Evolutionary conservation across 2,888 invertebrate genomes (phyloP), one percentile per base, ranked within the genome.

Genomic region (Xanthorhoe designata): DNA sequence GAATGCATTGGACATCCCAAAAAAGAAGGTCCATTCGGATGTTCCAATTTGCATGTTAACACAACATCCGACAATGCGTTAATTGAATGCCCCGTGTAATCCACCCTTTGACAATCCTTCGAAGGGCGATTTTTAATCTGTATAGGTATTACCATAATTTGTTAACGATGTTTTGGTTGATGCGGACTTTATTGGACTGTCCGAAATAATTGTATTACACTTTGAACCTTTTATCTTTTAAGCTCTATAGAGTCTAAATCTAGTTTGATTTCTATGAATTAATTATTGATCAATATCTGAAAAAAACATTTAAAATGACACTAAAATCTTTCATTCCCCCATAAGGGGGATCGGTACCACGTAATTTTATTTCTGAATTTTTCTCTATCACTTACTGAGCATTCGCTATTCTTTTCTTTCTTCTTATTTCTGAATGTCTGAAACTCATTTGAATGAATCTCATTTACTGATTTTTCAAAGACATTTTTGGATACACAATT

Each of bases 11-110:
- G 35, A 13, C 62, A 66, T 55, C 67, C 18, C 62, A 45, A 54
- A 24, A 45, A 50, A 47, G 10, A 78, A 79, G 78, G 71, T 70
- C 82, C 84, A 78, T 89, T 86, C 83, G 82, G 86, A 85, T 82
- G 84, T 82, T 75, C 82, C 84, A 87, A 91, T 91, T 91, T 91
- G 83, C 90, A 91, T 91, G 89, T 88, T 89, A 90, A 90, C 89
- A 84, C 80, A 77, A 74, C 64, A 71, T 73, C 69, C 69, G 78
- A 84, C 85, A 85, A 85, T 83, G 77, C 78, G 78, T 84, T 89
- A 88, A 90, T 90, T 89, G 88, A 90, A 89, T 87, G 80, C 78
- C 78, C 79, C 71, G 76, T 82, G 85, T 85, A 87, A 87, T 85
- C 82, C 81, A 82, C 83, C 70, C 74, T 77, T 76, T 74, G 70